These are phyloP conservation scores for Pandion haliaetus DNA, from an alignment of 2,113 vertebrate genomes.

Conservation along the genomic window DNA sequence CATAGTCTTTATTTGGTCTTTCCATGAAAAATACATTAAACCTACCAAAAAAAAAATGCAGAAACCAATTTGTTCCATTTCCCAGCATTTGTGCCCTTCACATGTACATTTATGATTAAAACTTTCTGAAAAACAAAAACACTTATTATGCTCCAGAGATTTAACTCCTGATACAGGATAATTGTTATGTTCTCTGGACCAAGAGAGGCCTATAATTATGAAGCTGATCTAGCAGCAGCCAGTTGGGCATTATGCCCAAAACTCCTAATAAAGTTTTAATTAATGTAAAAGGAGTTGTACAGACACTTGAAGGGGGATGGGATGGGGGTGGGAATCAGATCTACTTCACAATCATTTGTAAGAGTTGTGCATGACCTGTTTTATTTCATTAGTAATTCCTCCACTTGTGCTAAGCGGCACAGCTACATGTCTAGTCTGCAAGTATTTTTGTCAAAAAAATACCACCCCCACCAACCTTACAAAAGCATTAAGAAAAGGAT, in stretches of 20 bases:
- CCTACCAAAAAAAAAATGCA: neutral
- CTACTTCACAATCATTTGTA: neutral
- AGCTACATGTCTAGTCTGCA: neutral
- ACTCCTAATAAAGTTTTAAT: neutral
- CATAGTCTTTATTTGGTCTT: neutral
- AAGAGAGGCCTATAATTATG: neutral
- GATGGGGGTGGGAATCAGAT: too few relatives aligned
- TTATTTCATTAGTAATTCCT: neutral
- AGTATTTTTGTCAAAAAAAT: neutral
- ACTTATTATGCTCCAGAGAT: neutral
- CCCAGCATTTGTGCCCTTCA: neutral
- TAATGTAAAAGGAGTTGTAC: neutral
- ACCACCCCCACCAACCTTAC: neutral
- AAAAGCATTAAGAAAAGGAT: neutral
- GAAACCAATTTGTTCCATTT: neutral
- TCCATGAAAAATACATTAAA: neutral
- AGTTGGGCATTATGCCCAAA: neutral
- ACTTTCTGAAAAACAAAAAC: neutral
- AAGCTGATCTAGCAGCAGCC: neutral
- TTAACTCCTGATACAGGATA: neutral
- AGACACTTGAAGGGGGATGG: neutral
- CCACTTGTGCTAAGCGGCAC: neutral
- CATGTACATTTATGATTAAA: neutral
- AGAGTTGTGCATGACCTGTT: neutral
- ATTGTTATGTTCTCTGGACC: neutral